These are phyloP conservation scores for Crocidura indochinensis DNA, from an alignment of 2,797 vertebrate genomes.

Conservation along the genomic window DNA sequence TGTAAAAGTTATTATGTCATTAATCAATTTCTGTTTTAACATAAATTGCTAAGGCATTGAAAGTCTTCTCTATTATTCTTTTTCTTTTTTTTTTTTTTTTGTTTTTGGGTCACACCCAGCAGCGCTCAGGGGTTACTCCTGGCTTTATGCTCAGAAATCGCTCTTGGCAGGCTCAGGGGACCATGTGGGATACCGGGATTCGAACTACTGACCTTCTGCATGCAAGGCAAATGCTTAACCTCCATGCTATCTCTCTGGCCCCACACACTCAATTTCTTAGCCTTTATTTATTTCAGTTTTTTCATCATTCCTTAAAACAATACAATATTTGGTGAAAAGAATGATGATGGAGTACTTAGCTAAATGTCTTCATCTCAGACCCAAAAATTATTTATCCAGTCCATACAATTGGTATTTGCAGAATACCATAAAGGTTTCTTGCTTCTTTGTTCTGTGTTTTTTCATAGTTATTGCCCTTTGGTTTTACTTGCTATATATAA, in stretches of 20 bases:
- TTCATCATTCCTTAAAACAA: slow-evolving; percentile 21
- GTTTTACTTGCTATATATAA: not conserved
- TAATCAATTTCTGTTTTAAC: not conserved
- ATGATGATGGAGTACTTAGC: not conserved
- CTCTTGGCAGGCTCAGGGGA: too few relatives aligned
- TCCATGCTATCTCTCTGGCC: too few relatives aligned
- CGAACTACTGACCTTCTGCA: too few relatives aligned
- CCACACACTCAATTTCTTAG: not conserved
- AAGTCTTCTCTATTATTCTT: not conserved
- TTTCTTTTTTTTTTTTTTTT: too few relatives aligned
- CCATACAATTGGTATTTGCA: not conserved
- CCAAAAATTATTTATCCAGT: not conserved
- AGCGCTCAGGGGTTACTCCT: too few relatives aligned
- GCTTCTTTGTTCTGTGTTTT: not conserved
- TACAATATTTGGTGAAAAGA: slow-evolving; percentile 26
- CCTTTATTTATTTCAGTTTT: slow-evolving; percentile 24
- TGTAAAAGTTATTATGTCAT: not conserved
- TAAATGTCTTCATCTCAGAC: not conserved
- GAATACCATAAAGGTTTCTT: not conserved
- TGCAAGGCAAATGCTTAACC: too few relatives aligned
- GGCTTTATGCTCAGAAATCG: too few relatives aligned
- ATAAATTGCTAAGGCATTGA: slow-evolving; percentile 14
- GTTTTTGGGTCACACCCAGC: too few relatives aligned
- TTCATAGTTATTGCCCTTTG: not conserved
- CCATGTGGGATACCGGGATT: too few relatives aligned